Evolutionary conservation across 2,888 invertebrate genomes (phyloP), one percentile per base, ranked within the genome.

Genomic region (Hyppa rectilinea): DNA sequence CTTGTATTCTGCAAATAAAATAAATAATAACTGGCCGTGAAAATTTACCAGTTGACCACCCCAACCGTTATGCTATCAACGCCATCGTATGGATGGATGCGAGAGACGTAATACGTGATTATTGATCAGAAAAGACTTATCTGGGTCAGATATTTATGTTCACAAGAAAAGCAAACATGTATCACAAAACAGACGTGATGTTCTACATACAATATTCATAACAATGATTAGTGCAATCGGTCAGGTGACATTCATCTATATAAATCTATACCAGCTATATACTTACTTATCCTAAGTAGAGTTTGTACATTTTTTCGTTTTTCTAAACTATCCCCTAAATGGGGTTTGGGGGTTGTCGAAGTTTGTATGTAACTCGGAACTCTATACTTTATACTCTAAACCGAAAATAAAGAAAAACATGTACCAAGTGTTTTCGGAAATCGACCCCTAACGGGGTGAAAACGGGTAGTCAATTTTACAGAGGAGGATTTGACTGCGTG

Each of bases 41-140:
- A 71, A 45, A 66, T 3, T 38, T 31, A n/a, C 36, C 29, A 67
- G 67, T 53, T 69, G 72, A 56, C 56, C 70, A 58, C 38, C 34
- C 71, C 17, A 40, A 52, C 45, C 78, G 52, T 62, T 53, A 58
- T 43, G 53, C 64, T 66, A 63, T 64, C 61, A 55, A 45, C 50
- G 29, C 59, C 38, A 29, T 58, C 59, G 56, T 62, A 64, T 49
- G 43, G 59, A 67, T 56, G 47, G 60, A 78, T 38, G 50, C 49
- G 55, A 68, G 62, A 80, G 53, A 64, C 65, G 70, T 60, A 36
- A 63, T 73, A 79, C 82, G 71, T 81, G 81, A 81, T 81, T 84
- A 85, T 85, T 84, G 84, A 84, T 85, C 85, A 85, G 82, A 83
- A 83, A 83, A 80, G 26, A 79, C 81, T 69, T 58, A 84, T 81